phyloP scores from a whole-genome alignment of 2,797 vertebrate genomes.

The Furcifer pardalis region DNA sequence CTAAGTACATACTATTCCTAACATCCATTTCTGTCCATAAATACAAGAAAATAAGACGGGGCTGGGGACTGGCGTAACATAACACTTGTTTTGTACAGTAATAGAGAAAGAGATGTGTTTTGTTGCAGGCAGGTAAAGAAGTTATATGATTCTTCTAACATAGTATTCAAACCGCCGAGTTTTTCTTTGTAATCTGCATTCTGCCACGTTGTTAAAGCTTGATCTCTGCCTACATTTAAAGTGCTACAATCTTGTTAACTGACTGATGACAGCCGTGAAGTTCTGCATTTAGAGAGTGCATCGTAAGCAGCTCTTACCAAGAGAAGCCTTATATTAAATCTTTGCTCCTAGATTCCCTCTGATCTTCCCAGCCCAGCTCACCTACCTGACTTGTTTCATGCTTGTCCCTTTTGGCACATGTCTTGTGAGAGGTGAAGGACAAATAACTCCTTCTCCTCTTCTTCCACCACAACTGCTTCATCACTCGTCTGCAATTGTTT shows the following conservation, averaged over 20 bases:
- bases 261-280: slow-evolving; percentile 65
- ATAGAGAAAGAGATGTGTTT: slow-evolving; percentile 2
- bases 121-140: slow-evolving; percentile 25
- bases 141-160: slow-evolving; percentile 25
- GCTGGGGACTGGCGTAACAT: neutral
- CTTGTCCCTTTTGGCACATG: neutral
- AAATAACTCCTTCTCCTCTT: slow-evolving; percentile 16
- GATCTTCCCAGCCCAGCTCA: slow-evolving; percentile 39
- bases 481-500: slow-evolving; percentile 51
- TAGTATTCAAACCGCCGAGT: slow-evolving; percentile 45
- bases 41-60: neutral
- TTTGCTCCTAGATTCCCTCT: slow-evolving; percentile 48
- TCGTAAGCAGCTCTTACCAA: slow-evolving; percentile 47
- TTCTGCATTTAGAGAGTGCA: slow-evolving; percentile 48
- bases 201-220: slow-evolving; percentile 47
- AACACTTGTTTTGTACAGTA: neutral
- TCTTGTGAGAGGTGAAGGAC: slow-evolving; percentile 32
- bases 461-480: slow-evolving; percentile 9
- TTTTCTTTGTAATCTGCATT: slow-evolving; percentile 47
- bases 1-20: no score
- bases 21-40: no score
- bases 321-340: slow-evolving; percentile 58
- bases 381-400: slow-evolving; percentile 27
- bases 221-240: slow-evolving; percentile 58
- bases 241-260: slow-evolving; percentile 53